Evolutionary conservation across 2,797 vertebrate species (phyloP), one percentile per base, ranked within the genome.

Genomic region (Uromys caudimaculatus): DNA sequence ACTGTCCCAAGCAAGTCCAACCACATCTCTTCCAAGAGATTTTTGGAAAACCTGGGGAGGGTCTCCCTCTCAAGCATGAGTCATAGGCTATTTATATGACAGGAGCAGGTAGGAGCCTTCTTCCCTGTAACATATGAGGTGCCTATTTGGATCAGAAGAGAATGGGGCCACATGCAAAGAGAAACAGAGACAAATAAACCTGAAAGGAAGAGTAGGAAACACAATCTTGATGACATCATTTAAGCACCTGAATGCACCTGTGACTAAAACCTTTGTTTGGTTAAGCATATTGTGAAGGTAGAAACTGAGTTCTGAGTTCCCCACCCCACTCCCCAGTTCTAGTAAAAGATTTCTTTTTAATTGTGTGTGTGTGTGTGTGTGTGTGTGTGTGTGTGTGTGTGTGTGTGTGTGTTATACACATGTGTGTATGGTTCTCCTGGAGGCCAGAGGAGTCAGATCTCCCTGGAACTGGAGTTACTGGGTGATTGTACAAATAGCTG

Each of bases 161-260:
- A 96, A 93, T 69, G 75, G 78, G 84, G 90, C 35, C 92, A 81
- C 69, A 69, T 32, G 60, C 7, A 58, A 21, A 95, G 81, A 86
- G 60, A 83, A 44, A 71, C 79, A 81, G 91, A 90, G 56, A 82
- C 50, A 93, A 90, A 89, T 23, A 92, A 87, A 95, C 89, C 69
- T 27, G 75, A 91, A 73, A 86, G 82, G 91, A 89, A 95, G 73
- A 94, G 73, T 89, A 47, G 76, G 97, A 95, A 95, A 96, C 41
- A 83, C 10, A 78, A 95, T 93, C 90, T 60, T 44, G 69, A 54
- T 96, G 96, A 97, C 93, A 90, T 97, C 93, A 95, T 77, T 79
- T 76, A n/a, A 89, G 82, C 71, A 89, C 73, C 86, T 91, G 93
- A 95, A 62, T 41, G 62, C 50, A 89, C 50, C 83, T 94, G 86